A percentile compares a stretch with the other conserved stretches of the same genome.
phyloP scores from a whole-genome alignment of 2,888 invertebrate species.

The Leptinotarsa juncta region DNA sequence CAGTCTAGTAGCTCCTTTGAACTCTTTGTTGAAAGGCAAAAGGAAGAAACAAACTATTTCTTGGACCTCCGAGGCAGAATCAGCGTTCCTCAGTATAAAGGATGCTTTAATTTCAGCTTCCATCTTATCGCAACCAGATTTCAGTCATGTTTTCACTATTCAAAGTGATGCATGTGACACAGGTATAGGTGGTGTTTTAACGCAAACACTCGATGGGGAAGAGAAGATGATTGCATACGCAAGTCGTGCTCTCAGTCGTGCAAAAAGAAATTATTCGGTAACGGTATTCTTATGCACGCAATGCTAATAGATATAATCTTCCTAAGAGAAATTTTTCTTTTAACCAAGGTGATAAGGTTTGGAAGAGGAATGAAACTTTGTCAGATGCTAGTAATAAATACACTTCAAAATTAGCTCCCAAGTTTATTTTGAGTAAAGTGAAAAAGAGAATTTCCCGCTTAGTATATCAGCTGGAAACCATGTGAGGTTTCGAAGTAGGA shows the following conservation, averaged over 20 bases:
- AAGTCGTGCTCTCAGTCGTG: conserved; percentile 45
- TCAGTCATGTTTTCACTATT: conserved; percentile 46
- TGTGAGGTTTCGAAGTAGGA: neutral
- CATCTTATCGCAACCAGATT: conserved; percentile 49
- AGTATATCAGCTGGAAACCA: neutral
- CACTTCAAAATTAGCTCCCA: neutral
- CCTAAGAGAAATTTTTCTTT: neutral
- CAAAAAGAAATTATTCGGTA: conserved; percentile 45
- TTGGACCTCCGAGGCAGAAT: conserved; percentile 46
- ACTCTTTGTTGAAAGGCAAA: conserved; percentile 33
- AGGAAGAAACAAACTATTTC: conserved; percentile 41
- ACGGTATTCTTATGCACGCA: neutral
- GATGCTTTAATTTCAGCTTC: conserved; percentile 46
- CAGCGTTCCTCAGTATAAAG: conserved; percentile 48
- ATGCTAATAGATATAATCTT: neutral
- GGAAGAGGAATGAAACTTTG: neutral
- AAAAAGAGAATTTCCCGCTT: neutral
- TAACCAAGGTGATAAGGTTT: neutral
- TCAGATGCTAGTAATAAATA: neutral
- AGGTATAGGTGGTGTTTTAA: conserved; percentile 36
- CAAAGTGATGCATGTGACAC: conserved; percentile 47
- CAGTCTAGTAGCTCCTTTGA: conserved; percentile 47
- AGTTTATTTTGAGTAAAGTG: neutral
- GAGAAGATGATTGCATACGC: conserved; percentile 51
- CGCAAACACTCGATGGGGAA: conserved; percentile 43